These are phyloP conservation scores for Porphyrio hochstetteri DNA, from an alignment of 2,113 vertebrate species.

Conservation along the genomic window DNA sequence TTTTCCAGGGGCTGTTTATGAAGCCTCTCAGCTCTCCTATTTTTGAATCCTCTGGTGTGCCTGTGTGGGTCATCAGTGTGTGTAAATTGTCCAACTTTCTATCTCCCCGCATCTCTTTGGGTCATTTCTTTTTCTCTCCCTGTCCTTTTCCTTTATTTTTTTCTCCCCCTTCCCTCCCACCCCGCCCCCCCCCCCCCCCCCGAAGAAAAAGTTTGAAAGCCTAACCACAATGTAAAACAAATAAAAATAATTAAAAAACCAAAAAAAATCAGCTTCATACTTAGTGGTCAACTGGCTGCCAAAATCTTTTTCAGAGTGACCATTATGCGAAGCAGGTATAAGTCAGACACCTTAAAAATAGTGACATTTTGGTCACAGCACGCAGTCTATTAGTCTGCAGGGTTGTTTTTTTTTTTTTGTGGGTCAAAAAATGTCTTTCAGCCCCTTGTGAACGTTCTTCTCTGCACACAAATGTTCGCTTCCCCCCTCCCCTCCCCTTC, in stretches of 20 bases:
- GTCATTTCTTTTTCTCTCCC: neutral
- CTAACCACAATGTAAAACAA: constrained; percentile 19
- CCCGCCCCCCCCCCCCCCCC: fast-evolving
- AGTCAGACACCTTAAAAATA: constrained; percentile 54
- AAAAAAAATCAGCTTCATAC: neutral
- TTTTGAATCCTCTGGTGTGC: constrained; percentile 34
- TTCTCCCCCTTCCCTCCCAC: neutral
- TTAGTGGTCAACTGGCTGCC: constrained; percentile 13
- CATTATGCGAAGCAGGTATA: constrained; percentile 51
- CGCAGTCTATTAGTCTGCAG: constrained; percentile 24
- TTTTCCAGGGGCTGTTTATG: constrained; percentile 56
- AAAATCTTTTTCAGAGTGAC: constrained; percentile 36
- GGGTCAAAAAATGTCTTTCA: constrained; percentile 16
- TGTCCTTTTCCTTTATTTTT: no score
- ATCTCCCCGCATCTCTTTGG: neutral
- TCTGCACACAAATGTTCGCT: constrained; percentile 1
- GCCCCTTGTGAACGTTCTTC: neutral
- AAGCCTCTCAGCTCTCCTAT: constrained; percentile 16
- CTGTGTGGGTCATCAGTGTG: neutral
- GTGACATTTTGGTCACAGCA: neutral
- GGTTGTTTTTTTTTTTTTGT: neutral
- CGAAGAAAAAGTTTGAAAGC: neutral
- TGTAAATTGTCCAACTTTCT: constrained; percentile 17
- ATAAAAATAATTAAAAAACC: constrained; percentile 34
- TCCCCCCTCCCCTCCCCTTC: neutral